Evolutionary conservation across 2,113 vertebrate genomes (phyloP), one percentile per base, ranked within the genome.

Genomic region (Scomber colias): DNA sequence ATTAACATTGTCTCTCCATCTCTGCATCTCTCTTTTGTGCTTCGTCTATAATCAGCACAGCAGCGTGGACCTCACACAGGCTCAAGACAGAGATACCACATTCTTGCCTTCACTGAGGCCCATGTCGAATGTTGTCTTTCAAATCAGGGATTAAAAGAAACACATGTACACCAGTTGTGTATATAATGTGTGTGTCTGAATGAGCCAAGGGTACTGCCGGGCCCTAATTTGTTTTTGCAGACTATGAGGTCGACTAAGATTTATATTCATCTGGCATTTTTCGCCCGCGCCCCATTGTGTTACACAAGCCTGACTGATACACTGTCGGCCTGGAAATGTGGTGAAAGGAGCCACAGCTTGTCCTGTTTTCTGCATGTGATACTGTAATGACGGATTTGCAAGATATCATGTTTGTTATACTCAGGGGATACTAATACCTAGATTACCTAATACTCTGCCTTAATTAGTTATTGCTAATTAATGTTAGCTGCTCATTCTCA

Each of bases 131-230:
- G 82, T 84, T 91, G 89, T 90, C 88, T 90, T 82, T 90, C 69
- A 80, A 83, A 90, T 90, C 81, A 72, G 57, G 83, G 84, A 91
- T 90, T 88, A 87, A 84, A 84, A 71, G 77, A 63, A 91, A 83
- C 90, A 91, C 71, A 71, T 91, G 86, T 77, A 85, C 72, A 3
- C 66, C 85, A 87, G 45, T 90, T 90, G 81, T 91, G 82, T 86
- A 71, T 75, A 75, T 85, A 84, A 85, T 69, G 53, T 67, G 68
- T 30, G 61, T 60, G 71, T 75, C 50, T 72, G 61, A 67, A 54
- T 53, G 84, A 87, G 84, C 68, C 79, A 66, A 71, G 55, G 59
- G 45, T 63, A 84, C 76, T 64, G 73, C 62, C 3, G 53, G 65
- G 56, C 35, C 45, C 21, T 82, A 73, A 87, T 89, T 75, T 90